These are phyloP conservation scores for Malurus splendens DNA, from an alignment of 2,797 vertebrate genomes.

Conservation along the genomic window DNA sequence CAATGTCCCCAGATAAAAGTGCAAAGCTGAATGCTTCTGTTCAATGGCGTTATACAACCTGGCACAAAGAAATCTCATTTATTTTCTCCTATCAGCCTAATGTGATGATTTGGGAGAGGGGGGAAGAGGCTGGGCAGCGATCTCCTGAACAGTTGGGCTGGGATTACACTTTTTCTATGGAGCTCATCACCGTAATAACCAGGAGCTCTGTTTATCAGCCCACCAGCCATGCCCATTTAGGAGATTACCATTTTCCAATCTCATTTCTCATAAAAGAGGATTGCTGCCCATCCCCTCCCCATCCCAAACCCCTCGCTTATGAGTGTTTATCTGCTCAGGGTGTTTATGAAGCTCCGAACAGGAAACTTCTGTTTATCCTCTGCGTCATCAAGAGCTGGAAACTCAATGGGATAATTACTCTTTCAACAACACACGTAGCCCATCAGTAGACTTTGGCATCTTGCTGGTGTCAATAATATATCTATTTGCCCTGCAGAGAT, in stretches of 20 bases:
- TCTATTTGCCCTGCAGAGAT: not conserved
- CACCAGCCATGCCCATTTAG: slow-evolving; percentile 71
- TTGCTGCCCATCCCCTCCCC: slow-evolving; percentile 50
- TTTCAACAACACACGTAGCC: not conserved
- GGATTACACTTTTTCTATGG: slow-evolving; percentile 66
- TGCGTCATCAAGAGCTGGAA: slow-evolving; percentile 50
- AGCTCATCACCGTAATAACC: slow-evolving; percentile 70
- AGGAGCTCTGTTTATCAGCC: slow-evolving; percentile 67
- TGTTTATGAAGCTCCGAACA: slow-evolving; percentile 47
- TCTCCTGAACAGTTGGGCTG: slow-evolving; percentile 61
- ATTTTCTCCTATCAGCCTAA: slow-evolving; percentile 70
- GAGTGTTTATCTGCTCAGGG: slow-evolving; percentile 50
- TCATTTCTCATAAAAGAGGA: slow-evolving; percentile 76
- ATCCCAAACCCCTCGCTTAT: slow-evolving; percentile 6
- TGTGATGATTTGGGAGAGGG: slow-evolving; percentile 52
- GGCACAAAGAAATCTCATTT: slow-evolving; percentile 27
- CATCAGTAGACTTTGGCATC: slow-evolving; percentile 23
- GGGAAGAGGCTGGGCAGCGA: slow-evolving; percentile 15
- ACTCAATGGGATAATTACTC: slow-evolving; percentile 42
- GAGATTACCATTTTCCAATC: slow-evolving; percentile 75
- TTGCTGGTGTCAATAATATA: slow-evolving; percentile 8
- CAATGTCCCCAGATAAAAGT: not conserved
- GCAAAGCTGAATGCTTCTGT: slow-evolving; percentile 18
- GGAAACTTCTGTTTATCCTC: slow-evolving; percentile 54
- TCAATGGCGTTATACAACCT: slow-evolving; percentile 54